Base-by-base conservation (phyloP, 2,888 invertebrate genomes). In the Sinodicranocentrus sp. region DNA sequence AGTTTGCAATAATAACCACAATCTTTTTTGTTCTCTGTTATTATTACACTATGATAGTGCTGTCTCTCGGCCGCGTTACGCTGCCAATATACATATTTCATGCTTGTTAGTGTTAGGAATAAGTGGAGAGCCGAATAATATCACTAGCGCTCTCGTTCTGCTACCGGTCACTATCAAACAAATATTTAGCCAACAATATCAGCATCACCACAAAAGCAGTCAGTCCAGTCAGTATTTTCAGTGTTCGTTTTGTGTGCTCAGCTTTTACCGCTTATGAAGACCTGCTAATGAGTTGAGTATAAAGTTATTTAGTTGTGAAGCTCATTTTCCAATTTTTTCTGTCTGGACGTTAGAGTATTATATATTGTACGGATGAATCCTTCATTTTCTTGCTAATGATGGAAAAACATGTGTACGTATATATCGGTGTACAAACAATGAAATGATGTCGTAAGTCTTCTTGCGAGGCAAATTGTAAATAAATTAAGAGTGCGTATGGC, bases 1-100 rank as follows among this genome's bases (percentile, higher is more conserved):
- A 61, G 28, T 61, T 61, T 28, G 28, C 28, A 61, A 61, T 61
- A 61, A 61, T 61, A 61, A 61, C 61, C 61, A 61, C 61, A n/a
- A 61, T 61, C 21, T 57, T 61, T 61, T 61, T 33, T 61, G n/a
- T 48, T 2, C 48, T 48, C 15, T 48, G 48, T 54, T 54, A 61
- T 61, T 61, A 28, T 54, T 15, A n/a, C 26, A 61, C 61, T 57
- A 23, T 21, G 21, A 19, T 25, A 57, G 28, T 61, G 48, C 33
- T 26, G 28, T 21, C 54, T 54, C 23, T 54, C 21, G 21, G 19
- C 3, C 61, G 6, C 19, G 3, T 23, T 61, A 23, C 19, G n/a
- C 33, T 61, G 33, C 61, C 61, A n/a, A 17, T 61, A 28, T 1
- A 61, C 17, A 17, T 61, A 28, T 61, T 61, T 61, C 33, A 61